phyloP scores from a whole-genome alignment of 2,113 vertebrate species.

The Entelurus aequoreus region DNA sequence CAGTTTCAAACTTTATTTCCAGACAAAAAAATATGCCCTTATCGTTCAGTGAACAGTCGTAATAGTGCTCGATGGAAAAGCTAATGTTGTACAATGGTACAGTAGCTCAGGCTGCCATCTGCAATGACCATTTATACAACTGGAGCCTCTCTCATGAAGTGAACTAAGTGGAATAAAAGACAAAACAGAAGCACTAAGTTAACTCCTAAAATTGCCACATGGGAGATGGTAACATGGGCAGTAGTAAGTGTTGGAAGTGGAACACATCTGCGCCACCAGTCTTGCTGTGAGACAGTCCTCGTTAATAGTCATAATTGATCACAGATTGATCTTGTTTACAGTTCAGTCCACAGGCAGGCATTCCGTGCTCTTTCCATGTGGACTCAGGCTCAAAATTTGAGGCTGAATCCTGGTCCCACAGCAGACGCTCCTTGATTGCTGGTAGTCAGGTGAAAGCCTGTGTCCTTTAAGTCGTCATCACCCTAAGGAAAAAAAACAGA shows the following conservation, averaged over 20 bases:
- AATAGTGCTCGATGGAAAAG: constrained; percentile 23
- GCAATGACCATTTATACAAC: constrained; percentile 51
- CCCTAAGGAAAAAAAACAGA: constrained; percentile 69
- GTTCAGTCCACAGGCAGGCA: background rate
- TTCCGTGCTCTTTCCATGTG: background rate
- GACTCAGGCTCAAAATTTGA: constrained; percentile 81
- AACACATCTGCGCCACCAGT: constrained; percentile 30
- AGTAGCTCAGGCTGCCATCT: constrained; percentile 59
- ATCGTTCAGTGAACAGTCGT: background rate
- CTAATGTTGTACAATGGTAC: constrained; percentile 48
- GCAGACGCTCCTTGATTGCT: constrained; percentile 94
- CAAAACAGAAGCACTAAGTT: constrained; percentile 36
- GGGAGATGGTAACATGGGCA: constrained; percentile 4
- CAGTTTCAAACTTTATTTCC: constrained; percentile 65
- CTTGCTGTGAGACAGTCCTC: constrained; percentile 54
- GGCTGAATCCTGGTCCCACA: constrained; percentile 92
- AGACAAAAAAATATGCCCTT: constrained; percentile 39
- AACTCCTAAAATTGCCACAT: constrained; percentile 14
- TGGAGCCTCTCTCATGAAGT: constrained; percentile 40
- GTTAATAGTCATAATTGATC: constrained; percentile 33
- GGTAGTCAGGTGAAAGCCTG: constrained; percentile 92
- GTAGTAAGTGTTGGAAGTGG: background rate
- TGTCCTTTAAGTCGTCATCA: constrained; percentile 91
- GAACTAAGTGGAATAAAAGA: constrained; percentile 40
- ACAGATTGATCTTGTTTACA: constrained; percentile 20